These are phyloP conservation scores for Dicranocentrus wangi DNA, from an alignment of 2,888 invertebrate genomes.

Conservation along the genomic window DNA sequence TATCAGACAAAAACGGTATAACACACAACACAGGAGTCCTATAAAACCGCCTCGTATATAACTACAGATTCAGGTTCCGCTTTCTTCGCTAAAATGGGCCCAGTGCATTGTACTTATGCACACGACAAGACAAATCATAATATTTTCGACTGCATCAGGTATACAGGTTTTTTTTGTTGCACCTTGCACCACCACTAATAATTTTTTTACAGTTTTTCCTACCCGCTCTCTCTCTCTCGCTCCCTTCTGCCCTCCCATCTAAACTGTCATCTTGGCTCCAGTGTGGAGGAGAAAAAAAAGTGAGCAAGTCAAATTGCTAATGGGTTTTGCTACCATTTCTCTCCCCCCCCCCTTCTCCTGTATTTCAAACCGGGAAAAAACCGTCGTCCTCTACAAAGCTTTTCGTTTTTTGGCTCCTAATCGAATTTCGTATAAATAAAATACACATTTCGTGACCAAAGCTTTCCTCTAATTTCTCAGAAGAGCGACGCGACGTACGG, in stretches of 20 bases:
- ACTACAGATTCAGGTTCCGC: slow-evolving; percentile 15
- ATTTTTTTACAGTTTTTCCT: background rate
- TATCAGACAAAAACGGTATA: background rate
- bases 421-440: slow-evolving; percentile 5
- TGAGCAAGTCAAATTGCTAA: background rate
- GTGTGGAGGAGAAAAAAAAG: background rate
- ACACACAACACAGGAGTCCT: background rate
- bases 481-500: background rate
- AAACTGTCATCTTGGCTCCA: too few relatives aligned
- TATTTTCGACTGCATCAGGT: background rate
- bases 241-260: too few relatives aligned
- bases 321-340: background rate
- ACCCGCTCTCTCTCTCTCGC: slow-evolving; percentile 36
- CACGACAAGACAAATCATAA: background rate
- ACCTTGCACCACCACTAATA: slow-evolving; percentile 25
- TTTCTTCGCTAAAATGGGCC: background rate
- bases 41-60: too few relatives aligned
- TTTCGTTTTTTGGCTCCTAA: too few relatives aligned
- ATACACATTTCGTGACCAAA: slow-evolving; percentile 3
- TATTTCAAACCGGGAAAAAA: slow-evolving; percentile 2
- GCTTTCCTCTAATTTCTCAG: slow-evolving; percentile 2
- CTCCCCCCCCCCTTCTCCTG: background rate
- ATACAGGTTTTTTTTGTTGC: slow-evolving; percentile 35
- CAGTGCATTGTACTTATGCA: slow-evolving; percentile 46
- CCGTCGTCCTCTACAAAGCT: too few relatives aligned